phyloP scores from a whole-genome alignment of 2,888 invertebrate species.

The Biston betularia region DNA sequence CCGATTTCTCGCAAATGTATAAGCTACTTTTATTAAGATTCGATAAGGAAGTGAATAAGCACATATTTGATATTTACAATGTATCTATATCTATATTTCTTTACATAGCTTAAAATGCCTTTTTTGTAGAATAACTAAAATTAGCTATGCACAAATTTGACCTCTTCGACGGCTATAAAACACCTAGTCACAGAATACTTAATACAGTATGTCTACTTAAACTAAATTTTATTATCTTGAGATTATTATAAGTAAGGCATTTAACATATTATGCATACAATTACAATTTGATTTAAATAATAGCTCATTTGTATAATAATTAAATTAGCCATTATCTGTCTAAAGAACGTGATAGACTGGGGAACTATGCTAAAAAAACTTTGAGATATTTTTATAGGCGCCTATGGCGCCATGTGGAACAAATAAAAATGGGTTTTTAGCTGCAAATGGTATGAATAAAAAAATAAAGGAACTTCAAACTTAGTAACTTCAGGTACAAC shows the following conservation, averaged over 20 bases:
- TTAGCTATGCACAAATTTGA: background rate
- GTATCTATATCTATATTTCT: background rate
- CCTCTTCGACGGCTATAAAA: background rate
- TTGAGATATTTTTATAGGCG: slow-evolving; percentile 1
- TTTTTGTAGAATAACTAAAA: background rate
- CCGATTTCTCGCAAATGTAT: too few relatives aligned
- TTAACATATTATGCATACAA: background rate
- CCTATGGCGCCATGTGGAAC: slow-evolving; percentile 3
- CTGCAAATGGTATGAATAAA: too few relatives aligned
- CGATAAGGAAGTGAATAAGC: too few relatives aligned
- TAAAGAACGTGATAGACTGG: background rate
- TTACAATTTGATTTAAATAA: slow-evolving; percentile 5
- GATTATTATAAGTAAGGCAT: slow-evolving; percentile 2
- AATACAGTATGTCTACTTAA: background rate
- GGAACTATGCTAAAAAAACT: slow-evolving; percentile 1
- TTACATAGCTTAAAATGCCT: background rate
- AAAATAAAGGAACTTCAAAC: too few relatives aligned
- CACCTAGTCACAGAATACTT: background rate
- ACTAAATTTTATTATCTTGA: background rate
- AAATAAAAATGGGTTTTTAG: too few relatives aligned
- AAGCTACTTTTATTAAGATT: too few relatives aligned
- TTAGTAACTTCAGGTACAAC: too few relatives aligned
- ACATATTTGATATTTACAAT: background rate
- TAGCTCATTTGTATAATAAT: slow-evolving; percentile 9
- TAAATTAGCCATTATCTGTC: background rate